phyloP scores from a whole-genome alignment of 2,113 vertebrate genomes.

The Mastomys natalensis region DNA sequence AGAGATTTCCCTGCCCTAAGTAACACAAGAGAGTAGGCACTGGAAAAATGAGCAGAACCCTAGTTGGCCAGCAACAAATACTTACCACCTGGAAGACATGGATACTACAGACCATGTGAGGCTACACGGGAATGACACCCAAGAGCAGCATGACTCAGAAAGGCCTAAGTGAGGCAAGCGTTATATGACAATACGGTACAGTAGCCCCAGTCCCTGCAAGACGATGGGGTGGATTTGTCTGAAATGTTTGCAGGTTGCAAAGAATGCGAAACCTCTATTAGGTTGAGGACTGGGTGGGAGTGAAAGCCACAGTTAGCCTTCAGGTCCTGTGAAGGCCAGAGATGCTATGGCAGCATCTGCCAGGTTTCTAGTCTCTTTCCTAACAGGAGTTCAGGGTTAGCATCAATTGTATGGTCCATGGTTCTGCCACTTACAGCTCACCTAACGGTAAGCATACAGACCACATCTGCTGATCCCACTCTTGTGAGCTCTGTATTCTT shows the following conservation, averaged over 20 bases:
- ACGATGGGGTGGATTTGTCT: not conserved
- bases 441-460: not conserved
- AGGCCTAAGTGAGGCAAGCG: not conserved
- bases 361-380: not conserved
- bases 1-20: not conserved
- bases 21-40: not conserved
- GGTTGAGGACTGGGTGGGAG: not conserved
- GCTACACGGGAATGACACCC: not conserved
- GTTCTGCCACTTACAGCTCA: not conserved
- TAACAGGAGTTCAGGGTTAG: not conserved
- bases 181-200: not conserved
- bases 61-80: not conserved
- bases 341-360: not conserved
- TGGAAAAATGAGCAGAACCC: too few relatives aligned
- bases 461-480: not conserved
- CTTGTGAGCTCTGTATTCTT: not conserved
- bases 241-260: not conserved
- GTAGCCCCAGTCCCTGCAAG: not conserved
- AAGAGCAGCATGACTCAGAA: not conserved
- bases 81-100: not conserved
- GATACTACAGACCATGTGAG: rapidly evolving
- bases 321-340: not conserved
- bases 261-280: not conserved
- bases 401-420: not conserved
- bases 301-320: not conserved